phyloP scores from a whole-genome alignment of 2,888 invertebrate species.

The Rhaphigaster nebulosa region DNA sequence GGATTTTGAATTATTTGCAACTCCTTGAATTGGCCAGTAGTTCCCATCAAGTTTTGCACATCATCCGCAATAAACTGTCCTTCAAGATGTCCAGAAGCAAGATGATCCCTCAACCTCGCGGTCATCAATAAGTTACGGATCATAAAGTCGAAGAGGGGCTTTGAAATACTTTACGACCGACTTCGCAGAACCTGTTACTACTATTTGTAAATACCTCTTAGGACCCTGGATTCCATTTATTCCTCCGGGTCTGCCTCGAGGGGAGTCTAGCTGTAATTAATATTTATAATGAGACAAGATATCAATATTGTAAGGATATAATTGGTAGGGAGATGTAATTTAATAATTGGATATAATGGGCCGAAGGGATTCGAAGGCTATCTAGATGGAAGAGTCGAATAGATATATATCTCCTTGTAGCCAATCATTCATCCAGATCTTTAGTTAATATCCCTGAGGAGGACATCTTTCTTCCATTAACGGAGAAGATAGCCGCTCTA shows the following conservation, averaged over 20 bases:
- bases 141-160: neutral
- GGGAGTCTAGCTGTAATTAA: neutral
- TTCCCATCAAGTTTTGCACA: neutral
- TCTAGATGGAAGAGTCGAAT: neutral
- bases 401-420: neutral
- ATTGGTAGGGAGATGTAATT: neutral
- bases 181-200: neutral
- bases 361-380: neutral
- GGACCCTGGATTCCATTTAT: neutral
- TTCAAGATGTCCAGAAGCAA: neutral
- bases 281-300: neutral
- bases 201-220: neutral
- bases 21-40: neutral
- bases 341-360: neutral
- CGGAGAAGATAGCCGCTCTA: neutral
- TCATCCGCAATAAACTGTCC: neutral
- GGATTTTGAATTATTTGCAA: slow-evolving; percentile 7
- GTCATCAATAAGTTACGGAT: neutral
- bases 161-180: neutral
- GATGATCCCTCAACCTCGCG: neutral
- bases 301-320: neutral
- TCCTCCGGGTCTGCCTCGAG: neutral
- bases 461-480: slow-evolving; percentile 5
- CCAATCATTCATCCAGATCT: neutral
- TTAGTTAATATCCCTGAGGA: neutral